phyloP scores from a whole-genome alignment of 2,113 vertebrate species.

The Amazona vittata region DNA sequence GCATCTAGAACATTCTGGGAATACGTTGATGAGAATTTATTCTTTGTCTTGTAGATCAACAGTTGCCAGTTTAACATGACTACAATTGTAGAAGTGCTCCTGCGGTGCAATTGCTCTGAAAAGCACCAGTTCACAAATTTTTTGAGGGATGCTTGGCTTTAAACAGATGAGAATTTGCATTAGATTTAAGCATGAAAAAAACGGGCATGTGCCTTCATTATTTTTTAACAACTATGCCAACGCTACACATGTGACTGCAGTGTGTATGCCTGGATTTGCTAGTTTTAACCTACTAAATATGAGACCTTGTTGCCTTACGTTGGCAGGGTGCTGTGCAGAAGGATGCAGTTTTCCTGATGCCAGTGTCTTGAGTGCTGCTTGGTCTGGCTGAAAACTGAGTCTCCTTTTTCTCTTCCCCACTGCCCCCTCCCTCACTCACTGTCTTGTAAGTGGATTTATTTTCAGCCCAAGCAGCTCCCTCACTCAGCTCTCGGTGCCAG shows the following conservation, averaged over 20 bases:
- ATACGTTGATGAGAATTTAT: neutral
- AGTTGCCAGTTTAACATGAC: neutral
- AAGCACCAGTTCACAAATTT: neutral
- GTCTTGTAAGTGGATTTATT: slow-evolving; percentile 11
- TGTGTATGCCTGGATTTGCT: neutral
- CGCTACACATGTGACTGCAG: neutral
- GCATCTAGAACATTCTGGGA: neutral
- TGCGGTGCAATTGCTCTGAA: neutral
- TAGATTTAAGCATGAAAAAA: neutral
- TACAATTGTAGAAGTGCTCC: neutral
- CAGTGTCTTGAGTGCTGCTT: neutral
- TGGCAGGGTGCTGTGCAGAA: neutral
- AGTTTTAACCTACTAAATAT: neutral
- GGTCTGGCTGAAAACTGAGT: neutral
- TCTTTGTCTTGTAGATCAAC: neutral
- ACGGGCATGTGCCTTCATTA: neutral
- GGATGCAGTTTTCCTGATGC: neutral
- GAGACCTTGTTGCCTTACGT: neutral
- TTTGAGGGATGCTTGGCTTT: neutral
- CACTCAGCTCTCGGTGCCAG: neutral
- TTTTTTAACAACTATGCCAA: neutral
- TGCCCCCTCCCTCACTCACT: neutral
- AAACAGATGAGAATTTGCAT: neutral
- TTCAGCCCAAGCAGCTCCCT: neutral
- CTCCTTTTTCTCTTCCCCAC: neutral